Evolutionary conservation across 2,888 invertebrate species (phyloP), one percentile per base, ranked within the genome.

Genomic region (Oeneis ivallda): DNA sequence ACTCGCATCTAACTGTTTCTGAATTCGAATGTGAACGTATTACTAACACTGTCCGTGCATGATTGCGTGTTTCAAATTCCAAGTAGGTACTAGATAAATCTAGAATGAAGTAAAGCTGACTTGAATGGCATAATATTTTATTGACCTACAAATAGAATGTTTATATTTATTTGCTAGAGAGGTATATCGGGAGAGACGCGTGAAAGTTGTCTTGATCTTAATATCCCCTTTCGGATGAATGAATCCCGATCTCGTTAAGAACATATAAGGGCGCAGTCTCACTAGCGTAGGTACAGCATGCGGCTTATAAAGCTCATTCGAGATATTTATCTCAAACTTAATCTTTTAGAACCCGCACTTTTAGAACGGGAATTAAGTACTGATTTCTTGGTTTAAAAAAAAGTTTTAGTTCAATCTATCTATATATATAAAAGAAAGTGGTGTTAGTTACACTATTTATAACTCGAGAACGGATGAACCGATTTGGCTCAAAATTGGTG

Each of bases 11-110:
- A 75, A 75, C 72, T 75, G 77, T 79, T 75, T 77, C 79, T 72
- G 71, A 74, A 74, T 76, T 37, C 45, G 77, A 81, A 75, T 83
- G 82, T 80, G 80, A 75, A 80, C 77, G 79, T 81, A 71, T 74
- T 75, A 79, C 79, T 82, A 82, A 82, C 77, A 72, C 54, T 64
- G 53, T 52, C 49, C 66, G 45, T 61, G 47, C 68, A 60, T 47
- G 62, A 62, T 57, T 64, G 58, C 54, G 49, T 60, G 64, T 65
- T 56, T 39, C 19, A 19, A 56, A 61, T 67, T 59, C 66, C 49
- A 64, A 59, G 67, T 61, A 62, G 47, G n/a, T n/a, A n/a, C n/a
- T n/a, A n/a, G n/a, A n/a, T 62, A 64, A 65, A 67, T 65, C 63
- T 62, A 62, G 64, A 65, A 47, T 65, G 41, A 61, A 53, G 32